Base-by-base conservation (phyloP, 2,888 invertebrate genomes). In the Ommatoiulus sabulosus region DNA sequence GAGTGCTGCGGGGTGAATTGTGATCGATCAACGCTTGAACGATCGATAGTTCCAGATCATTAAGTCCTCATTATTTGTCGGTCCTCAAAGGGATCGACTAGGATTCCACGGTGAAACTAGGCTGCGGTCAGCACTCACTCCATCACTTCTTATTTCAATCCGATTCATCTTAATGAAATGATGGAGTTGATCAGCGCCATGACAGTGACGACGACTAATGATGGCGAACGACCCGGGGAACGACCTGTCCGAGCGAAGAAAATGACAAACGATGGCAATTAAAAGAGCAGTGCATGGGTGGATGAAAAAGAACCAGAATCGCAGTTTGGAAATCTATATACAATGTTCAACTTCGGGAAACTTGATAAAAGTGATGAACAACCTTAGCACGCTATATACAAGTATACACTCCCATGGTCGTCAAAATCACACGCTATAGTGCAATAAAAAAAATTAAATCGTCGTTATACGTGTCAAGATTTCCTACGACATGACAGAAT, bases 191-290 rank as follows among this genome's bases (percentile, higher is more conserved):
- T 72, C 72, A 72, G 72, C 20, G 24, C 24, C 72, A 24, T 72
- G 72, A 72, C 72, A 72, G 72, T 72, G 72, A 72, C 72, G 72
- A 72, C 72, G 72, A 72, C 72, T 72, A 72, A 72, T 72, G 72
- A 72, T 72, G 72, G 24, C 72, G 72, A 72, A 72, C 72, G 72
- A 72, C 72, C 24, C 72, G 24, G 63, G 72, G 24, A 72, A n/a
- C n/a, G 3, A 4, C 24, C 72, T 72, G 72, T 24, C 24, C 72
- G 24, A 24, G 72, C 72, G n/a, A 10, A 3, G 72, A 72, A 72
- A 72, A 72, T 72, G 72, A 72, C 72, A 72, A 72, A 72, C 72
- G 72, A 72, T 72, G 72, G 72, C 72, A 72, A 72, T 72, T 72
- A 72, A 72, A 72, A 72, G n/a, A 72, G 63, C n/a, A 6, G 24